Conservation (phyloP, 2,888 invertebrate species). For the Julus scandinavius region DNA sequence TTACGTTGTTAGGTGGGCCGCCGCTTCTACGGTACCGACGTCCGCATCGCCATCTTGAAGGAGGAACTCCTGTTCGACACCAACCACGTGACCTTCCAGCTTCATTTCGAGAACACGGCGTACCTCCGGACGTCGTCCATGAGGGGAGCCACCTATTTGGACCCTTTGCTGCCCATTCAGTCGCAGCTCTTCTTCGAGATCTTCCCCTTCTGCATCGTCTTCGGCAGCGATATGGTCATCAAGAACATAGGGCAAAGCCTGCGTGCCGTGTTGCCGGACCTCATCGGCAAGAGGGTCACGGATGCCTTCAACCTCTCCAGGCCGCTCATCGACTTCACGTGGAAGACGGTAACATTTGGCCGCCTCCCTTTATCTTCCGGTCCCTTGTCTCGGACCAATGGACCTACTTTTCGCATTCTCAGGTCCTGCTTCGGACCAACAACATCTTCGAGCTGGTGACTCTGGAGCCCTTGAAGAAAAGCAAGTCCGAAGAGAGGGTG, state of each 20-base stretch:
- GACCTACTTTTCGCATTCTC: background rate
- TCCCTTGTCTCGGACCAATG: no score
- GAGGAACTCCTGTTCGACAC: constrained; percentile 90
- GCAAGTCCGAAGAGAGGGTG: constrained; percentile 10
- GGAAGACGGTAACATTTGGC: constrained; percentile 82
- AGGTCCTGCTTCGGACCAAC: constrained; percentile 95
- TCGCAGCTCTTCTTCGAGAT: constrained; percentile 93
- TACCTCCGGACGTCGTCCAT: constrained; percentile 75
- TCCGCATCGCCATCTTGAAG: constrained; percentile 87
- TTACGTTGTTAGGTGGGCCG: constrained; percentile 63
- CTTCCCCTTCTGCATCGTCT: constrained; percentile 97
- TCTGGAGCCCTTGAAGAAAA: constrained; percentile 77
- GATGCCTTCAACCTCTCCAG: constrained; percentile 92
- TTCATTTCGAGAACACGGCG: constrained; percentile 93
- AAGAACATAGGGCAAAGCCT: constrained; percentile 90
- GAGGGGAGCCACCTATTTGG: constrained; percentile 71
- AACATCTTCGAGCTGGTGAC: constrained; percentile 96
- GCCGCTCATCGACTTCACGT: constrained; percentile 93
- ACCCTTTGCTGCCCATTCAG: constrained; percentile 74
- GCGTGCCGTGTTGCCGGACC: constrained; percentile 77
- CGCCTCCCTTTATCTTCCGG: background rate
- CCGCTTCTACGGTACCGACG: constrained; percentile 94
- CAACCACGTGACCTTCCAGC: constrained; percentile 89
- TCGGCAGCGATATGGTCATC: constrained; percentile 90
- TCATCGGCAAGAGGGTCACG: constrained; percentile 88